phyloP scores from a whole-genome alignment of 2,888 invertebrate genomes.

The Cinara cedri region DNA sequence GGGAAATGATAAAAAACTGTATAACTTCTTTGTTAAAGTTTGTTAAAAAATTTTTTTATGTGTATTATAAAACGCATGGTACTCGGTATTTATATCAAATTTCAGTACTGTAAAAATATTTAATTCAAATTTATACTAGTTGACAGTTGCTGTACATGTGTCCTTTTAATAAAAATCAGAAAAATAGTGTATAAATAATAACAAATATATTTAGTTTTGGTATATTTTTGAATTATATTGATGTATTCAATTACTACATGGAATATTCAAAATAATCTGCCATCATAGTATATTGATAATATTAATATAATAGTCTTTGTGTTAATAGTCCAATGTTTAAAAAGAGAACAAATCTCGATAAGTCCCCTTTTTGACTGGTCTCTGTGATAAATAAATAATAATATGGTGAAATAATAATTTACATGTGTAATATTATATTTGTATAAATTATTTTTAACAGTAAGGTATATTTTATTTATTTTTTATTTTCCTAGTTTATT shows the following conservation, averaged over 20 bases:
- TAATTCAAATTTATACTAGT: slow-evolving; percentile 5
- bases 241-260: neutral
- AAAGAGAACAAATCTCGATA: slow-evolving; percentile 58
- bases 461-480: too few relatives aligned
- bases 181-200: neutral
- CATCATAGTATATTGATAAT: slow-evolving; percentile 16
- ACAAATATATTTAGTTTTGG: slow-evolving; percentile 26
- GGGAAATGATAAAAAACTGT: slow-evolving; percentile 5
- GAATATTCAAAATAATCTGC: neutral
- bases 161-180: slow-evolving; percentile 25
- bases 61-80: neutral
- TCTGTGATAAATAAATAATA: too few relatives aligned
- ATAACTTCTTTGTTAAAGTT: too few relatives aligned
- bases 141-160: slow-evolving; percentile 15
- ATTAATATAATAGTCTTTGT: too few relatives aligned
- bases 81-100: slow-evolving; percentile 11
- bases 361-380: slow-evolving; percentile 59
- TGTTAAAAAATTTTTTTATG: too few relatives aligned
- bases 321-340: slow-evolving; percentile 18
- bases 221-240: neutral
- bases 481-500: too few relatives aligned
- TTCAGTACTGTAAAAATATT: neutral
- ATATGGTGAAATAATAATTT: too few relatives aligned
- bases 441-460: too few relatives aligned
- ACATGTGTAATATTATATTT: too few relatives aligned